Percentiles rank a stretch among this genome's conserved stretches.
These are phyloP conservation scores for Heliconius nattereri DNA, from an alignment of 1,140 invertebrate genomes.

Conservation along the genomic window DNA sequence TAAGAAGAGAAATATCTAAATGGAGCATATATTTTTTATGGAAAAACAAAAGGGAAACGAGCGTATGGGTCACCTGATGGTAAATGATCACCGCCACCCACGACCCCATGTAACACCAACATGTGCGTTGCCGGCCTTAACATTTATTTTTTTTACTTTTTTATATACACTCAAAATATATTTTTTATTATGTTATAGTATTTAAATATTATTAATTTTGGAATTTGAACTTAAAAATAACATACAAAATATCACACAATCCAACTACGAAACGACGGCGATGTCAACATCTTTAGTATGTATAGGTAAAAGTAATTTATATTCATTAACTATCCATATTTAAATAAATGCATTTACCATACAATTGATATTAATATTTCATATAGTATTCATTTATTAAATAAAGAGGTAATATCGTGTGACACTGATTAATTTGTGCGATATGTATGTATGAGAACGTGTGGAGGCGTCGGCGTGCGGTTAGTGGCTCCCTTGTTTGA, in stretches of 20 bases:
- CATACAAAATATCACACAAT: neutral
- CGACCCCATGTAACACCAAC: too few relatives aligned
- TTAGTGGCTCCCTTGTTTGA: constrained; percentile 41
- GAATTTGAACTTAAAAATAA: neutral
- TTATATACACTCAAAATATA: too few relatives aligned
- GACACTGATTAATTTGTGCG: constrained; percentile 38
- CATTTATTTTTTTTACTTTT: too few relatives aligned
- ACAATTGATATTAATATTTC: constrained; percentile 9
- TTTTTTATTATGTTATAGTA: too few relatives aligned
- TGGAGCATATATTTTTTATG: too few relatives aligned
- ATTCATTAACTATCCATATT: neutral
- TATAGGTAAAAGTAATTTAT: neutral
- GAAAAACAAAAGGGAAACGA: too few relatives aligned
- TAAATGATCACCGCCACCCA: too few relatives aligned
- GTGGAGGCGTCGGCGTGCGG: constrained; percentile 23
- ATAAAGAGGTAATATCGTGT: constrained; percentile 27
- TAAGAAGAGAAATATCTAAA: too few relatives aligned
- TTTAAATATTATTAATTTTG: too few relatives aligned
- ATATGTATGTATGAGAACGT: constrained; percentile 14
- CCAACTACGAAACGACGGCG: neutral
- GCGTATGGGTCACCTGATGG: too few relatives aligned
- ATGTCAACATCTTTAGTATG: neutral
- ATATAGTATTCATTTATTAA: constrained; percentile 19
- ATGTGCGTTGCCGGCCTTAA: too few relatives aligned
- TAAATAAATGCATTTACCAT: neutral